Conservation (phyloP, 2,113 vertebrate genomes). For the Craseonycteris thonglongyai region DNA sequence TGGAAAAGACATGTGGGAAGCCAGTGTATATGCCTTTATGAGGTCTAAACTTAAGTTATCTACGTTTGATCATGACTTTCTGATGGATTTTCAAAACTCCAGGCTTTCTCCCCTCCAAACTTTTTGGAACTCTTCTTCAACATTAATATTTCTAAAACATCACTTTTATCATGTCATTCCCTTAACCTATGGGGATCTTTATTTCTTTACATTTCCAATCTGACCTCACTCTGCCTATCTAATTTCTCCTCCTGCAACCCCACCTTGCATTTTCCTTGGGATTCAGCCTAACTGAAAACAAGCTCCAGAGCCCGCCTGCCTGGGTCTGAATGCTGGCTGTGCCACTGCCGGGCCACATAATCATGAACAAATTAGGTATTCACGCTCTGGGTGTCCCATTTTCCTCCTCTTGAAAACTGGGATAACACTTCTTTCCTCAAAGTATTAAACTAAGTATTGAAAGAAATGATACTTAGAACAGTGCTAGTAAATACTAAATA, state of each 20-base stretch:
- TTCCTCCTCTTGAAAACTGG: neutral
- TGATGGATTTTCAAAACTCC: neutral
- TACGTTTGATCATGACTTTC: neutral
- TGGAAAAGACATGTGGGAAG: neutral
- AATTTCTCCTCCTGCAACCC: neutral
- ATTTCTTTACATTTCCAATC: neutral
- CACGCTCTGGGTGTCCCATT: neutral
- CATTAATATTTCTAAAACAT: neutral
- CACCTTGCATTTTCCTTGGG: neutral
- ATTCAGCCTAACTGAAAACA: neutral
- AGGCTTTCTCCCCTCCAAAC: neutral
- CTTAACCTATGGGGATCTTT: neutral
- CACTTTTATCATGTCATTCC: neutral
- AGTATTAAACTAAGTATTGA: neutral
- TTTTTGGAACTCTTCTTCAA: neutral
- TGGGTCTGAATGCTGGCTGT: neutral
- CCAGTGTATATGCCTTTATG: neutral
- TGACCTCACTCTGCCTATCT: neutral
- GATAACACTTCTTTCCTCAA: neutral
- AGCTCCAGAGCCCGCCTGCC: rapidly evolving
- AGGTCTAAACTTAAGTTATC: neutral
- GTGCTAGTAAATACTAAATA: neutral
- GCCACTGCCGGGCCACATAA: neutral
- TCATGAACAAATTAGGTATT: rapidly evolving
- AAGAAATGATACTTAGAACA: neutral